Evolutionary conservation across 2,113 vertebrate genomes (phyloP).

Genomic region (Oenanthe oenanthe): DNA sequence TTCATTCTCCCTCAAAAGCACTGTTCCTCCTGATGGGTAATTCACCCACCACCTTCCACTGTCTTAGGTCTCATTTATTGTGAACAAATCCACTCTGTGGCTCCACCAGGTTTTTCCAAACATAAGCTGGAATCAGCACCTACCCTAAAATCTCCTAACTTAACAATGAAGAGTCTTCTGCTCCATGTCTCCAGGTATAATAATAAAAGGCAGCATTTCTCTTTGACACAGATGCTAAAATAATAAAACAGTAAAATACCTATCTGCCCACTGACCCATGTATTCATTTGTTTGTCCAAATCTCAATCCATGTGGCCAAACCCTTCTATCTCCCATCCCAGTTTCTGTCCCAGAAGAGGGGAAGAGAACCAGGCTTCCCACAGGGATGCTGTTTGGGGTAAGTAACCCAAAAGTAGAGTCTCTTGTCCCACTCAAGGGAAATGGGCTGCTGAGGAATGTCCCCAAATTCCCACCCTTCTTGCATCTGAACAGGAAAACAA

Average conservation of each 20-base stretch:
- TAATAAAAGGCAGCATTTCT: not conserved
- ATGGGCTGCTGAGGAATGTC: not conserved
- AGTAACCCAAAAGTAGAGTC: not conserved
- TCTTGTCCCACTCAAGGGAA: not conserved
- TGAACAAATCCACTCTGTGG: not conserved
- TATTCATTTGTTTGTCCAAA: not conserved
- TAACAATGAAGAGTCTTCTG: not conserved
- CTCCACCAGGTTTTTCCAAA: not conserved
- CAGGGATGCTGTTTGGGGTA: not conserved
- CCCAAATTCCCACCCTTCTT: not conserved
- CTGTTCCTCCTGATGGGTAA: not conserved
- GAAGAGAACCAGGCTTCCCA: not conserved
- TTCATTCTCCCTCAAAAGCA: not conserved
- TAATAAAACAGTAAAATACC: not conserved
- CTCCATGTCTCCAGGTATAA: not conserved
- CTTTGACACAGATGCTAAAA: not conserved
- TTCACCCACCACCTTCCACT: not conserved
- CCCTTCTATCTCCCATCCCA: not conserved
- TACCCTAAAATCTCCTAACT: not conserved
- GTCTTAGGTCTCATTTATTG: not conserved
- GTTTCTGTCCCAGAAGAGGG: not conserved
- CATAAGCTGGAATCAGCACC: not conserved
- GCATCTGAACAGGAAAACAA: not conserved
- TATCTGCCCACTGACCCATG: not conserved
- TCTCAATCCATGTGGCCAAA: not conserved